These are phyloP conservation scores for Oophaga sylvatica DNA, from an alignment of 2,797 vertebrate species.

Conservation along the genomic window DNA sequence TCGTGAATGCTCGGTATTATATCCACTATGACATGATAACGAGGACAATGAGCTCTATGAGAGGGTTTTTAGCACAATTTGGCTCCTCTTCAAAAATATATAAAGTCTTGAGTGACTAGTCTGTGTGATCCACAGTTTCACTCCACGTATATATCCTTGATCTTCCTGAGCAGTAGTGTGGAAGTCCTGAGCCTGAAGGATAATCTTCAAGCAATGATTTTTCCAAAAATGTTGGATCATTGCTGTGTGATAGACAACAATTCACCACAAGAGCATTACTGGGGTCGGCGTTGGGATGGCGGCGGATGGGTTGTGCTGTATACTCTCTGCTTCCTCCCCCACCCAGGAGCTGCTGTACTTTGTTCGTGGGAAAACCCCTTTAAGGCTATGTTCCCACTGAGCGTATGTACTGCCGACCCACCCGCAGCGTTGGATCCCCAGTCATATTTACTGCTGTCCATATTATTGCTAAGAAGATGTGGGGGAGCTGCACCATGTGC, in stretches of 20 bases:
- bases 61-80: background rate
- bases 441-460: too few species aligned
- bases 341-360: too few species aligned
- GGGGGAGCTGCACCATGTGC: too few species aligned
- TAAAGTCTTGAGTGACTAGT: background rate
- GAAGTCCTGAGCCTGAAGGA: background rate
- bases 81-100: slow-evolving; percentile 1
- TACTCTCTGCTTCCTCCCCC: too few species aligned
- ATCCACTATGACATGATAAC: background rate
- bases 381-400: too few species aligned
- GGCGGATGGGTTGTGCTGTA: background rate
- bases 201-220: background rate
- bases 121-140: background rate
- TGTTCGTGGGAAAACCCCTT: too few species aligned
- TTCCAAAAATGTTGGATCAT: background rate
- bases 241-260: background rate
- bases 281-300: too few species aligned
- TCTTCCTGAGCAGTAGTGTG: background rate
- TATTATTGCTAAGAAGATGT: too few species aligned
- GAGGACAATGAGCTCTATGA: slow-evolving; percentile 6
- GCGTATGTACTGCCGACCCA: too few species aligned
- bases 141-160: background rate
- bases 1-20: slow-evolving; percentile 23
- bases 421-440: too few species aligned
- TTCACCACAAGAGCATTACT: too few species aligned